These are phyloP conservation scores for Bhutanitis thaidina DNA, from an alignment of 2,888 invertebrate species.

Conservation along the genomic window DNA sequence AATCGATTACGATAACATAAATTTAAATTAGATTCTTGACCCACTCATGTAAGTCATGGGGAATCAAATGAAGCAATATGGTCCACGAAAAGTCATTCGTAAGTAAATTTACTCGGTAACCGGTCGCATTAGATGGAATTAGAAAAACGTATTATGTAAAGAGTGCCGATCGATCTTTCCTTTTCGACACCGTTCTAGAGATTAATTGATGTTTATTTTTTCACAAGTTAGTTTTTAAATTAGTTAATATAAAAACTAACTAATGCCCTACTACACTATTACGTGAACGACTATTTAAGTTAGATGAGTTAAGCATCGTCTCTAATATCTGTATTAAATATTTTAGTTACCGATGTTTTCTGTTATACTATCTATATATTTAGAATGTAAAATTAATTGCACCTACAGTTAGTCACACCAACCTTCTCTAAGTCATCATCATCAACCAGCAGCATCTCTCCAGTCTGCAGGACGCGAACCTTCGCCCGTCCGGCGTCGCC, in stretches of 20 bases:
- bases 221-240: not conserved
- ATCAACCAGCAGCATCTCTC: slow-evolving; percentile 92
- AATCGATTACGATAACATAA: slow-evolving; percentile 1
- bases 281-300: too few species aligned
- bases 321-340: too few species aligned
- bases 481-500: slow-evolving; percentile 84
- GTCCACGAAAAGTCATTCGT: slow-evolving; percentile 6
- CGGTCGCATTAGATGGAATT: slow-evolving; percentile 10
- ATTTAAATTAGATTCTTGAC: slow-evolving; percentile 12
- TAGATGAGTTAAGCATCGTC: too few species aligned
- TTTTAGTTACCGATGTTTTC: too few species aligned
- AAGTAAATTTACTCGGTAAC: slow-evolving; percentile 14
- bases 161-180: slow-evolving; percentile 2
- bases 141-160: slow-evolving; percentile 17
- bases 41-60: slow-evolving; percentile 7
- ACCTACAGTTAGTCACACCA: too few species aligned
- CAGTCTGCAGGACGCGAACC: slow-evolving; percentile 89
- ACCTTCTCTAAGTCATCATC: slow-evolving; percentile 98
- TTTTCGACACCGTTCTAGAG: slow-evolving; percentile 5
- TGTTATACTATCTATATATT: too few species aligned
- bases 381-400: too few species aligned
- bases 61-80: slow-evolving; percentile 12
- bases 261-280: too few species aligned
- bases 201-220: slow-evolving; percentile 10
- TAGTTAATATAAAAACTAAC: too few species aligned